Evolutionary conservation across 2,888 invertebrate genomes (phyloP).

Genomic region (Xestia ashworthii): DNA sequence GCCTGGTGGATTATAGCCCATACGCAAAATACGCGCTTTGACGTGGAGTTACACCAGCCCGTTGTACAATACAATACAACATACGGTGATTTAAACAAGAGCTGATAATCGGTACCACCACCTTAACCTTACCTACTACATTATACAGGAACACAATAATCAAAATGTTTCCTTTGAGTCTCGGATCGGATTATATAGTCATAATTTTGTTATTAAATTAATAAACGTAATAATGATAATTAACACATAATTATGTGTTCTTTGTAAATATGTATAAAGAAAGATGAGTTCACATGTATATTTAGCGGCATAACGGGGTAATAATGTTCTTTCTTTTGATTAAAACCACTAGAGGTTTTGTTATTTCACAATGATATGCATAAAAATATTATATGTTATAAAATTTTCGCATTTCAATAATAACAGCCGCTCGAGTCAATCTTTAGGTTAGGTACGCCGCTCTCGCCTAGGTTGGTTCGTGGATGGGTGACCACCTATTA

Average conservation of each 20-base stretch:
- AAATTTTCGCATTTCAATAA: no score
- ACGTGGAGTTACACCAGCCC: no score
- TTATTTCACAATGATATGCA: no score
- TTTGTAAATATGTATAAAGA: constrained; percentile 1
- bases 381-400: no score
- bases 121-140: constrained; percentile 18
- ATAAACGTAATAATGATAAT: constrained; percentile 18
- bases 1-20: no score
- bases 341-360: no score
- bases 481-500: no score
- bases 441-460: no score
- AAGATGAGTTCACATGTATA: background rate
- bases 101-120: constrained; percentile 1
- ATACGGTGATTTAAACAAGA: constrained; percentile 2
- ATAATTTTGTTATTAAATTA: constrained; percentile 1
- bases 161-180: constrained; percentile 22
- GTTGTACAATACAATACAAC: background rate
- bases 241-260: background rate
- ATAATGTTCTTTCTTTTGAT: no score
- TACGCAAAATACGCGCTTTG: no score
- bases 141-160: constrained; percentile 33
- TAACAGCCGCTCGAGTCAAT: no score
- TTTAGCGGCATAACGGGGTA: background rate
- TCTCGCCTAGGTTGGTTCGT: no score
- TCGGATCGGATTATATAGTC: constrained; percentile 15